Percentiles rank a stretch among this genome's conserved stretches.
Conservation (phyloP, 1,140 invertebrate species). For the Akabosia matsudoensis region DNA sequence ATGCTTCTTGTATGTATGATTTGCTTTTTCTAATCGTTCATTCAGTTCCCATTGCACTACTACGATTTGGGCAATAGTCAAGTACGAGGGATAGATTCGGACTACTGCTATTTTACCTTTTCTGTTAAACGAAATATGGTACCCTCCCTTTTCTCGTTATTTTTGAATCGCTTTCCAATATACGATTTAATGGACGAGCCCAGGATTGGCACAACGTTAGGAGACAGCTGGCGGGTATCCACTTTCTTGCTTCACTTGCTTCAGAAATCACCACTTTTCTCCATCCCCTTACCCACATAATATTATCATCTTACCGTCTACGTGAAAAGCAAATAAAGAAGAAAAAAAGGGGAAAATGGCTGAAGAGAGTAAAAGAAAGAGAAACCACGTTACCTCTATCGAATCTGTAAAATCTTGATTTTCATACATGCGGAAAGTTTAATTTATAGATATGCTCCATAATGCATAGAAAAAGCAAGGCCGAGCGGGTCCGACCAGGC, state of each 20-base stretch:
- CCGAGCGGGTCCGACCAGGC: not conserved
- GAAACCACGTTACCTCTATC: not conserved
- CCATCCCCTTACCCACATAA: not conserved
- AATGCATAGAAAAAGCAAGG: not conserved
- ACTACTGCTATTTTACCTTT: no score
- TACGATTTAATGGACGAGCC: slow-evolving; percentile 19
- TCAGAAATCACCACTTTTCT: not conserved
- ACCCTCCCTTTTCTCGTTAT: slow-evolving; percentile 18
- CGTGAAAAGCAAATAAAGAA: not conserved
- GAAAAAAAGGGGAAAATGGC: not conserved
- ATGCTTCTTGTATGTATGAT: not conserved
- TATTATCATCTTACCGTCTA: not conserved
- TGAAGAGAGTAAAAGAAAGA: not conserved
- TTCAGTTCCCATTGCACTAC: no score
- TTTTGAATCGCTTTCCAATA: slow-evolving; percentile 14
- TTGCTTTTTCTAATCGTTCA: not conserved
- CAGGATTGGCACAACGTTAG: slow-evolving; percentile 18
- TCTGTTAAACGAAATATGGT: no score
- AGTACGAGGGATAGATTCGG: no score
- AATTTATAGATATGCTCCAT: not conserved
- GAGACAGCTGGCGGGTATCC: slow-evolving; percentile 20
- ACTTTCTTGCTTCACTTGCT: slow-evolving; percentile 12
- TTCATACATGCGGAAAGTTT: no score
- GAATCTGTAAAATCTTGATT: no score
- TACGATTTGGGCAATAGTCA: no score